Conservation (phyloP, 2,888 invertebrate genomes). For the Tuberolachnus salignus region DNA sequence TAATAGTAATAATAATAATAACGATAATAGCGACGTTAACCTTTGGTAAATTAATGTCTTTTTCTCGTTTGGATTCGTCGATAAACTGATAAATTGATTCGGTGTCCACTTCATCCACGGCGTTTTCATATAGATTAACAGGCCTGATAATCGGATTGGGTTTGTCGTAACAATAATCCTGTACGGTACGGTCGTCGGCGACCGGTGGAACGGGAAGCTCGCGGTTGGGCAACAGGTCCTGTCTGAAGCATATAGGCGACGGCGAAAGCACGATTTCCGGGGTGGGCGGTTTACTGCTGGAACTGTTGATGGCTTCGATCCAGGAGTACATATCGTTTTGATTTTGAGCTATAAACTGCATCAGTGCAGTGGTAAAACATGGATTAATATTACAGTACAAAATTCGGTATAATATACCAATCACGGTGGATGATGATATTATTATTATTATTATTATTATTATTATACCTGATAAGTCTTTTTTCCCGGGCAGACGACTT, state of each 20-base stretch:
- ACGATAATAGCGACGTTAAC: background rate
- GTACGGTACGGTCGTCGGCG: conserved; percentile 14
- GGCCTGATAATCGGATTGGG: conserved; percentile 59
- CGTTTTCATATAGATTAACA: conserved; percentile 56
- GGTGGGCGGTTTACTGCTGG: conserved; percentile 26
- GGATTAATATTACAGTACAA: no score
- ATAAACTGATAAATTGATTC: conserved; percentile 60
- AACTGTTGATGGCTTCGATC: conserved; percentile 59
- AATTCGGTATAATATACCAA: no score
- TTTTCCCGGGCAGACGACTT: conserved; percentile 61
- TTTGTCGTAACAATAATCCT: conserved; percentile 59
- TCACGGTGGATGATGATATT: no score
- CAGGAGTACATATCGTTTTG: conserved; percentile 60
- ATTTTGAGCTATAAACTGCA: conserved; percentile 60
- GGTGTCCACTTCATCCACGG: conserved; percentile 57
- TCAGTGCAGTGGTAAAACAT: background rate
- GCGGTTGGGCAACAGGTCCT: conserved; percentile 38
- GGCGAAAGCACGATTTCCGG: conserved; percentile 22
- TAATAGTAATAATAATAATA: conserved; percentile 2
- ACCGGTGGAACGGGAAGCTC: conserved; percentile 31
- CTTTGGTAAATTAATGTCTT: conserved; percentile 10
- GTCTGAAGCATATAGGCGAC: conserved; percentile 41
- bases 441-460: no score
- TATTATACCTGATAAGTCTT: conserved; percentile 62
- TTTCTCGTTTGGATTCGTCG: conserved; percentile 58